phyloP scores from a whole-genome alignment of 2,797 vertebrate species.

The Spatula versicolor region DNA sequence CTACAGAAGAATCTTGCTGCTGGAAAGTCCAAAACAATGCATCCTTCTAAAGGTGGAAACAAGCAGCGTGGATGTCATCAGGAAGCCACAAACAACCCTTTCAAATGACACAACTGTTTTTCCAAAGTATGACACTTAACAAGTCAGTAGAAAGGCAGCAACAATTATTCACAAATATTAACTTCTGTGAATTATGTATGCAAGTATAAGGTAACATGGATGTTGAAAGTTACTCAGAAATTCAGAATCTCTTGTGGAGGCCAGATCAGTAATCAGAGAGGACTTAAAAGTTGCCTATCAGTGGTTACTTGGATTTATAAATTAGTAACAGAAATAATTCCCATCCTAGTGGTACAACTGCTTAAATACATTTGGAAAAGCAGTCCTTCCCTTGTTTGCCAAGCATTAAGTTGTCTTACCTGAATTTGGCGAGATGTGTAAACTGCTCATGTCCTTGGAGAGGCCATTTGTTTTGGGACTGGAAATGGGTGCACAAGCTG shows the following conservation, averaged over 20 bases:
- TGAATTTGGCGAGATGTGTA: constrained; percentile 89
- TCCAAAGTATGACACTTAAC: background rate
- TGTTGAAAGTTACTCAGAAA: background rate
- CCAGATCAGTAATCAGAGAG: background rate
- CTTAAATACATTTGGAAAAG: background rate
- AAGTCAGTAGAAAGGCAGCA: fast-evolving
- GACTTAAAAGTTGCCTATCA: background rate
- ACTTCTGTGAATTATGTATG: background rate
- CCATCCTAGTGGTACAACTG: background rate
- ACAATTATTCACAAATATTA: background rate
- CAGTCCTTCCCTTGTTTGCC: background rate
- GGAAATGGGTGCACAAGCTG: constrained; percentile 87
- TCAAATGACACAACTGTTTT: background rate
- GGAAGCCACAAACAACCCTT: background rate
- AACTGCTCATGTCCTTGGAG: constrained; percentile 92
- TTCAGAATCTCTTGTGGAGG: background rate
- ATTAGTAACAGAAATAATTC: background rate
- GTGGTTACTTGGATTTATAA: background rate
- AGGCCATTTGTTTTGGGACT: constrained; percentile 94
- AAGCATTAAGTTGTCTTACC: constrained; percentile 66
- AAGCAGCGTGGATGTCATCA: background rate
- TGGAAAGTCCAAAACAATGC: background rate
- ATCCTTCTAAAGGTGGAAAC: background rate
- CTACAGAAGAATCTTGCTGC: background rate
- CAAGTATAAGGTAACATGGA: background rate